Evolutionary conservation across 2,113 vertebrate genomes (phyloP).

Genomic region (Chloropsis hardwickii): DNA sequence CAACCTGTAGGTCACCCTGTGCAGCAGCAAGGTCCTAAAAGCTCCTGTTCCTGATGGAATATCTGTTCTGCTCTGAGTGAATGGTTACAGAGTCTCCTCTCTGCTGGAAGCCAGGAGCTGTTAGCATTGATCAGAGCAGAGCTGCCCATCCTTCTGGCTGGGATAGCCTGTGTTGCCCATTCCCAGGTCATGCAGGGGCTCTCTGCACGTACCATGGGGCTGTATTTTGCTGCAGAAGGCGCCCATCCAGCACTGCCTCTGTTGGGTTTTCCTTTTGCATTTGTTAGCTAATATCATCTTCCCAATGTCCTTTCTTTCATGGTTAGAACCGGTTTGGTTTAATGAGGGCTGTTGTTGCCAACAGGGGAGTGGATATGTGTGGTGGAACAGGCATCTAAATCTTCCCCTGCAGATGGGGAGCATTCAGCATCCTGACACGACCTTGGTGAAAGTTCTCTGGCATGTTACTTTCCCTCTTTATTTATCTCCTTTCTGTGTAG

Average conservation of each 20-base stretch:
- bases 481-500: slow-evolving; percentile 33
- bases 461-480: slow-evolving; percentile 5
- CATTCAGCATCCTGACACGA: slow-evolving; percentile 40
- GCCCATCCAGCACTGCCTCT: not conserved
- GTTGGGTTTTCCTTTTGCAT: not conserved
- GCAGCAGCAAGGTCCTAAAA: not conserved
- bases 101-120: not conserved
- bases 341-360: slow-evolving; percentile 16
- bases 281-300: not conserved
- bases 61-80: not conserved
- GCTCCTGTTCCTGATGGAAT: not conserved
- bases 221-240: not conserved
- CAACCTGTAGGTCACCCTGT: not conserved
- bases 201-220: not conserved
- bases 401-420: slow-evolving; percentile 19
- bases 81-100: not conserved
- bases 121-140: not conserved
- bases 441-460: slow-evolving; percentile 35
- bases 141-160: not conserved
- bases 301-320: not conserved
- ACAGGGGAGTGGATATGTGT: not conserved
- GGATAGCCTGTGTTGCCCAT: not conserved
- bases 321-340: not conserved
- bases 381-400: not conserved
- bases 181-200: rapidly evolving